Conservation (phyloP, 2,113 vertebrate species). For the Lathamus discolor region DNA sequence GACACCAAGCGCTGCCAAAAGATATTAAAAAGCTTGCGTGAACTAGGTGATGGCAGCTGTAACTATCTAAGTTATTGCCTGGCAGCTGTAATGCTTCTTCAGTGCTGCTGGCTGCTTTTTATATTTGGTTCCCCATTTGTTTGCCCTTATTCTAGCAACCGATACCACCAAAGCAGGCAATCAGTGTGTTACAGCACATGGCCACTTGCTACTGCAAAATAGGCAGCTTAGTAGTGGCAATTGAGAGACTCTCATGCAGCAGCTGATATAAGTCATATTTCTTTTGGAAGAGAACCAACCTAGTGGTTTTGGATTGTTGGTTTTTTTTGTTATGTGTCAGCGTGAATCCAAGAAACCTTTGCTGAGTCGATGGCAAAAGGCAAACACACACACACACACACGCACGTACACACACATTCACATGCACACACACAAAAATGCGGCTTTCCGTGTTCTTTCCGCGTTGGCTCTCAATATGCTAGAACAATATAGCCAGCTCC, state of each 20-base stretch:
- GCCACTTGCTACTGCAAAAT: slow-evolving; percentile 67
- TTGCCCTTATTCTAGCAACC: slow-evolving; percentile 79
- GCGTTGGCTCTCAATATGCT: slow-evolving; percentile 75
- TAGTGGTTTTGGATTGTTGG: background rate
- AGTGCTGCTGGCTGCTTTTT: slow-evolving; percentile 78
- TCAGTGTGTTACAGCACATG: slow-evolving; percentile 63
- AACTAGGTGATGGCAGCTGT: slow-evolving; percentile 87
- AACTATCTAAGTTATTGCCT: slow-evolving; percentile 86
- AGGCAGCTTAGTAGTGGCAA: slow-evolving; percentile 63
- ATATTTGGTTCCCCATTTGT: slow-evolving; percentile 74
- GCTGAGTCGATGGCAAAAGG: slow-evolving; percentile 36
- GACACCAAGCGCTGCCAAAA: slow-evolving; percentile 81
- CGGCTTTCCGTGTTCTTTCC: slow-evolving; percentile 75
- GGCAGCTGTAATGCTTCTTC: slow-evolving; percentile 81
- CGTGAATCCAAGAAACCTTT: slow-evolving; percentile 74
- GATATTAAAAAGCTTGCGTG: slow-evolving; percentile 86
- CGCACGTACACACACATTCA: background rate
- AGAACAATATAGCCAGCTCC: slow-evolving; percentile 79
- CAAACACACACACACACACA: slow-evolving; percentile 15
- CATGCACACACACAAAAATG: slow-evolving; percentile 36
- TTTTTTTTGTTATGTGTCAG: slow-evolving; percentile 64
- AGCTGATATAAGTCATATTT: slow-evolving; percentile 77
- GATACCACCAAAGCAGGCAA: slow-evolving; percentile 70
- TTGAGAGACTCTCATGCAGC: slow-evolving; percentile 63
- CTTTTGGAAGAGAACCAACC: slow-evolving; percentile 74